Evolutionary conservation across 2,113 vertebrate genomes (phyloP).

Genomic region (Hemiscyllium ocellatum): DNA sequence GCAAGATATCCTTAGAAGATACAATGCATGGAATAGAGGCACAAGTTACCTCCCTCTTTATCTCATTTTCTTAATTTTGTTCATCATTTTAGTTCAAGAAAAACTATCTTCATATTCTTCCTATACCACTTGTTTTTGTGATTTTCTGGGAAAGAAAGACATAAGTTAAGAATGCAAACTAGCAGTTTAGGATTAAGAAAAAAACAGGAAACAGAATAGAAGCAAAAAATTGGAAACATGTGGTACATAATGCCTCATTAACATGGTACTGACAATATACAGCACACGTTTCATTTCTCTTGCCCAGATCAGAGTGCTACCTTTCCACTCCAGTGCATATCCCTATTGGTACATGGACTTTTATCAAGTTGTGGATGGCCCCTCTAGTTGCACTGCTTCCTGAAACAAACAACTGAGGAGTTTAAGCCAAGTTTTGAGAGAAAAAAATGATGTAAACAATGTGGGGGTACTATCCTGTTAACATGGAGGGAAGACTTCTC

Average conservation of each 20-base stretch:
- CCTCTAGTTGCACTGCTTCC: neutral
- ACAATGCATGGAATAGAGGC: neutral
- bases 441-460: neutral
- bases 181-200: neutral
- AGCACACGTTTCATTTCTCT: neutral
- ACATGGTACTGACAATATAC: neutral
- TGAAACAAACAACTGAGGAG: neutral
- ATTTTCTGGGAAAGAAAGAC: neutral
- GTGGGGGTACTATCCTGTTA: neutral
- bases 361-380: neutral
- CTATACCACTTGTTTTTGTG: neutral
- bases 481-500: neutral
- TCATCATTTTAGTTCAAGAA: neutral
- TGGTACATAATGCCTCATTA: neutral
- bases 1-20: neutral
- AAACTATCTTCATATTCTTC: neutral
- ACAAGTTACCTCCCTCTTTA: neutral
- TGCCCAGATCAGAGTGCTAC: neutral
- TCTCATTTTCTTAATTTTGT: neutral
- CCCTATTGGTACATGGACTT: neutral
- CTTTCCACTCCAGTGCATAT: neutral
- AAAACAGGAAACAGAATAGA: neutral
- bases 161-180: neutral
- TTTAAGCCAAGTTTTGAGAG: neutral
- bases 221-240: neutral